Evolutionary conservation across 2,113 vertebrate genomes (phyloP).

Genomic region (Lonchura striata): DNA sequence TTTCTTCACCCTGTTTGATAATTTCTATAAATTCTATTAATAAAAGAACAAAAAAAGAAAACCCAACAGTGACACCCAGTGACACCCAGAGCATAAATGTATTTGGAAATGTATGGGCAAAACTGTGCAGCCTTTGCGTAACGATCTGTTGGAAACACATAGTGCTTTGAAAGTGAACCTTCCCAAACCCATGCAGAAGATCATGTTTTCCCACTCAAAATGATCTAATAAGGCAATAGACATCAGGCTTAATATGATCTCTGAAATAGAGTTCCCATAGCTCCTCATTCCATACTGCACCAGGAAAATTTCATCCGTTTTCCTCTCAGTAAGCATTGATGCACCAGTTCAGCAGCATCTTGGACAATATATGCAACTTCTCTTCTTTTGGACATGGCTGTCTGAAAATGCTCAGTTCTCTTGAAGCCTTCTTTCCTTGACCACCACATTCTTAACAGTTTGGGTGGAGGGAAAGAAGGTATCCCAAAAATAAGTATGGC

Average conservation of each 20-base stretch:
- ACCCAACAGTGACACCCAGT: too few relatives aligned
- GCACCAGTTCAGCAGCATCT: not conserved
- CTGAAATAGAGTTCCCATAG: not conserved
- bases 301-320: not conserved
- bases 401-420: not conserved
- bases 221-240: not conserved
- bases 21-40: not conserved
- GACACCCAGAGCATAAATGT: not conserved
- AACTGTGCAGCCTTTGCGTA: not conserved
- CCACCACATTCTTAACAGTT: not conserved
- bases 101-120: not conserved
- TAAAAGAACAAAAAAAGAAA: not conserved
- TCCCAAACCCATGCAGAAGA: not conserved
- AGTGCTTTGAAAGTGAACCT: not conserved
- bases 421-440: not conserved
- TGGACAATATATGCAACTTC: not conserved
- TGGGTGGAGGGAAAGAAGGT: not conserved
- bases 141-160: not conserved
- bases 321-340: not conserved
- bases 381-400: not conserved
- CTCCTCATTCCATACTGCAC: not conserved
- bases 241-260: not conserved
- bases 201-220: not conserved
- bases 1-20: not conserved
- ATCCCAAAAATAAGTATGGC: not conserved